phyloP scores from a whole-genome alignment of 2,888 invertebrate genomes.

The Xylota segnis region DNA sequence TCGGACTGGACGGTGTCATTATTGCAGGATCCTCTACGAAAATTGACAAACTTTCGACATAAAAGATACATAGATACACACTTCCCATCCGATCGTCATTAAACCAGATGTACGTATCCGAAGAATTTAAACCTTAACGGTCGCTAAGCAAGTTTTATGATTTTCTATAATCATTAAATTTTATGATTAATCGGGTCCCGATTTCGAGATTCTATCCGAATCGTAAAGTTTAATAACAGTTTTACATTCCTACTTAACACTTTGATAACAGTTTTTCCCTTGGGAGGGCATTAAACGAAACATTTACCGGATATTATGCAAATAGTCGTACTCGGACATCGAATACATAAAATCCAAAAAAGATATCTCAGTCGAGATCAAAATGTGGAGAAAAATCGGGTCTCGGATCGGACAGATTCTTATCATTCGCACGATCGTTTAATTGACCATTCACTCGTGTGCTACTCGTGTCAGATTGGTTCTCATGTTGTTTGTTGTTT shows the following conservation, averaged over 20 bases:
- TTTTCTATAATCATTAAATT: constrained; percentile 22
- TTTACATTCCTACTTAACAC: constrained; percentile 50
- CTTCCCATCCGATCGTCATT: not conserved
- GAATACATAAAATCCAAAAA: not conserved
- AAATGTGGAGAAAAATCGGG: constrained; percentile 41
- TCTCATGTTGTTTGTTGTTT: constrained; percentile 16
- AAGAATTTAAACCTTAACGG: constrained; percentile 29
- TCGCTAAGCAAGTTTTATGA: constrained; percentile 9
- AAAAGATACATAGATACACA: not conserved
- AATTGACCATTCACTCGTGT: constrained; percentile 69
- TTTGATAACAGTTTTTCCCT: constrained; percentile 32
- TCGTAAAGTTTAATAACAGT: constrained; percentile 51
- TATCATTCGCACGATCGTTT: constrained; percentile 69
- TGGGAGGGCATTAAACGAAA: constrained; percentile 27
- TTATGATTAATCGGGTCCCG: constrained; percentile 44
- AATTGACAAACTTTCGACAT: not conserved
- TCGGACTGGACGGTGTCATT: not conserved
- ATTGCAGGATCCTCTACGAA: not conserved
- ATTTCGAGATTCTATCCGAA: constrained; percentile 8
- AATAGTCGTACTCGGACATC: constrained; percentile 22
- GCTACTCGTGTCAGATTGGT: constrained; percentile 62
- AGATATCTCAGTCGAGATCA: constrained; percentile 32
- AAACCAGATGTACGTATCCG: too few relatives aligned
- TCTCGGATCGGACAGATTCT: constrained; percentile 23
- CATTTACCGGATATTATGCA: constrained; percentile 52